phyloP scores from a whole-genome alignment of 1,140 invertebrate genomes.

The Pararge aegeria region DNA sequence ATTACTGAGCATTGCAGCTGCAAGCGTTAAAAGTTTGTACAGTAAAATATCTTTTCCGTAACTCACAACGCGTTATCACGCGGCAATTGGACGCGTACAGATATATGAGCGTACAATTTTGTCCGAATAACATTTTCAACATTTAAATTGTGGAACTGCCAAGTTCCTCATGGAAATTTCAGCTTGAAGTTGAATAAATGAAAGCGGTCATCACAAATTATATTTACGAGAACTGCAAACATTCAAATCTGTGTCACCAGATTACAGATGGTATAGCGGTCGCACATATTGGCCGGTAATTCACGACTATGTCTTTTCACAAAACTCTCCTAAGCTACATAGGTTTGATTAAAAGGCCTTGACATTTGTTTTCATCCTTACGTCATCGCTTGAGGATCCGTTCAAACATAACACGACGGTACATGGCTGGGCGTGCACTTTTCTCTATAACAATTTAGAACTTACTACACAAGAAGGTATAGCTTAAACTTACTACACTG shows the following conservation, averaged over 20 bases:
- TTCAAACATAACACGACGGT: too few species aligned
- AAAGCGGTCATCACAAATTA: constrained; percentile 56
- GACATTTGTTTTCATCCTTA: too few species aligned
- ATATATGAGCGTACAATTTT: constrained; percentile 34
- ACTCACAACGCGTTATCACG: constrained; percentile 30
- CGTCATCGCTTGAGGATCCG: too few species aligned
- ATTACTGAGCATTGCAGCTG: constrained; percentile 36
- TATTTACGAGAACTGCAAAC: neutral
- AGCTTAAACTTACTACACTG: too few species aligned
- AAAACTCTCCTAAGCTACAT: too few species aligned
- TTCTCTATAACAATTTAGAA: too few species aligned
- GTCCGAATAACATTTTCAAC: constrained; percentile 28
- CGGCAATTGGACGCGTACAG: constrained; percentile 21
- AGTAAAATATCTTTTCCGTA: constrained; percentile 44
- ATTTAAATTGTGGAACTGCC: constrained; percentile 37
- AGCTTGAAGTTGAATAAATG: constrained; percentile 65
- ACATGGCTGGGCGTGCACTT: too few species aligned
- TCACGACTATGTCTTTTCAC: too few species aligned
- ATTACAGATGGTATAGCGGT: neutral
- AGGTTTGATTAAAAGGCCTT: too few species aligned
- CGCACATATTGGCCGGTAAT: neutral
- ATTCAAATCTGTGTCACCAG: neutral
- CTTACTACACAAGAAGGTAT: too few species aligned
- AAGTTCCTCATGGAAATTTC: constrained; percentile 51
- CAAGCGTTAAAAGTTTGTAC: constrained; percentile 49